Evolutionary conservation across 1,140 invertebrate species (phyloP).

Genomic region (Pseudomyrmex gracilis): DNA sequence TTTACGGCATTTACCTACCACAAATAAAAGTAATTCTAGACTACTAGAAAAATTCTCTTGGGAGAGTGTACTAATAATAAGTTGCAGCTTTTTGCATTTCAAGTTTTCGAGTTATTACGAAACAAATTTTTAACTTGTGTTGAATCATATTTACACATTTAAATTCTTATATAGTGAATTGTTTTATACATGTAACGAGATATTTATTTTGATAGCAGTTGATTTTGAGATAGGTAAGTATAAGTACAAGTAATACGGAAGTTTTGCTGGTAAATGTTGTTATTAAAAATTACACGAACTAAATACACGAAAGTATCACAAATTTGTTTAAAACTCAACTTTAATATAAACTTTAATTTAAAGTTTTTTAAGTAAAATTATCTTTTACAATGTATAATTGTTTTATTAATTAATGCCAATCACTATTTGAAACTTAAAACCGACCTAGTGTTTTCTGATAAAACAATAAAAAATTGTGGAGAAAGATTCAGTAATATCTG

Average conservation of each 20-base stretch:
- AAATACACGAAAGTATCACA: no score
- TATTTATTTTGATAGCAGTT: no score
- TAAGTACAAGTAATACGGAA: not conserved
- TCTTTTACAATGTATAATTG: no score
- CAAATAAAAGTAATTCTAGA: slow-evolving; percentile 24
- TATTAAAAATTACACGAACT: no score
- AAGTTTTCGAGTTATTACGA: not conserved
- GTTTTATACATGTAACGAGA: no score
- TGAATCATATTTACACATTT: slow-evolving; percentile 22
- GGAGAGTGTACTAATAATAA: not conserved
- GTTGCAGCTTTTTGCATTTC: not conserved
- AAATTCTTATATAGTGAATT: not conserved
- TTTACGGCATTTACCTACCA: slow-evolving; percentile 20
- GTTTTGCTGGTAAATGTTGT: not conserved
- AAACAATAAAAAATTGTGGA: not conserved
- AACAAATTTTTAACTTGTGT: not conserved
- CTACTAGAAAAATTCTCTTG: not conserved
- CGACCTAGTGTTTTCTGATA: not conserved
- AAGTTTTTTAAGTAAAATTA: no score
- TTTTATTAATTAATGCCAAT: not conserved
- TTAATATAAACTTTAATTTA: no score
- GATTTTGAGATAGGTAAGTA: no score
- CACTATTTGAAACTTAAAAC: not conserved
- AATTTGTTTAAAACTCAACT: no score
- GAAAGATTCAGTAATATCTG: not conserved